Evolutionary conservation across 2,113 vertebrate genomes (phyloP), one percentile per base, ranked within the genome.

Genomic region (Cheirogaleus medius): DNA sequence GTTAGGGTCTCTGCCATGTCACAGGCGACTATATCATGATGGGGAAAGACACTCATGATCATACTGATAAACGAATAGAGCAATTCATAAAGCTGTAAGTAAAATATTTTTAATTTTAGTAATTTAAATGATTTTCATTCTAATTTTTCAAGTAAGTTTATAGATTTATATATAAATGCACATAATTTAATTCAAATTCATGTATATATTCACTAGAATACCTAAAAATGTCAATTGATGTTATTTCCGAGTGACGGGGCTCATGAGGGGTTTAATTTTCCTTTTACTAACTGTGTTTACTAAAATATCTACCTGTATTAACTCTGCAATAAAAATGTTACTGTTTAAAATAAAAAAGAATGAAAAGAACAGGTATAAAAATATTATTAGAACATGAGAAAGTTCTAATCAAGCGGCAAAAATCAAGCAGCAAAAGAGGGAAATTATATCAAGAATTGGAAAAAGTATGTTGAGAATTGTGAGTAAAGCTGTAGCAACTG

Each of bases 11-110:
- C 27, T 2, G 42, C 3, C 3, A n/a, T 37, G 20, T 73, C 93
- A 73, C 20, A 10, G 32, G 49, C 34, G 69, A 56, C 27, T 0
- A 13, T 0, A 9, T 18, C 63, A 64, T 0, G 5, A 44, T 2
- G 15, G 32, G 6, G 68, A 15, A 34, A 11, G 3, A 12, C 0
- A 37, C 5, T 32, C n/a, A 8, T 0, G 23, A 44, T 25, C 18
- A 44, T 32, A 39, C 1, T 32, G 37, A 44, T 39, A 17, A 77
- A n/a, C 23, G 34, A n/a, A 60, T 6, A 73, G 17, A 83, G 47
- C 42, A 47, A 9, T 15, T 27, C 37, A 47, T 52, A 68, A 68
- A n/a, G 42, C 32, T 73, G 54, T 10, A 4, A 42, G 39, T 3
- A n/a, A 80, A 73, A 11, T 4, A 21, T 56, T 47, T 37, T 73